These are phyloP conservation scores for Hesperia comma DNA, from an alignment of 2,888 invertebrate species.

Conservation along the genomic window DNA sequence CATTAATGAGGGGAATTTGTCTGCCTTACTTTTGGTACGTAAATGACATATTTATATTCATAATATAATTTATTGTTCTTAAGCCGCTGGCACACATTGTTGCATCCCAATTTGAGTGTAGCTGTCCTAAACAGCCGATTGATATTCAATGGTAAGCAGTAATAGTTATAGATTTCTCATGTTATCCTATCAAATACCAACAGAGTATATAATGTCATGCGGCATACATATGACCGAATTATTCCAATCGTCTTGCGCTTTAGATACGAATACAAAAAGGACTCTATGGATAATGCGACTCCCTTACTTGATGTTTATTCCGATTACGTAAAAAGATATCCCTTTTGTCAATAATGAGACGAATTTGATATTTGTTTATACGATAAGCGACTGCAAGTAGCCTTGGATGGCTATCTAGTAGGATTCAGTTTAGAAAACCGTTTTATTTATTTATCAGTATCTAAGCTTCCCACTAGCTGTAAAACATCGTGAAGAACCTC, in stretches of 20 bases:
- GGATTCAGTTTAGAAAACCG: no score
- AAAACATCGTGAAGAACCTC: no score
- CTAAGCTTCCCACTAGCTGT: no score
- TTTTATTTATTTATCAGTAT: no score
- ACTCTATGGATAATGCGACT: conserved; percentile 22
- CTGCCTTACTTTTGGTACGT: no score
- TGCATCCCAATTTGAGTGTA: conserved; percentile 10
- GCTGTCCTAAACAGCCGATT: conserved; percentile 12
- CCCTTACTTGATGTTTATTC: conserved; percentile 40
- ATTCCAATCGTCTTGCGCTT: conserved; percentile 55
- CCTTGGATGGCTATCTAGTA: neutral
- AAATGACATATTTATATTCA: no score
- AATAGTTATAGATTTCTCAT: conserved; percentile 58
- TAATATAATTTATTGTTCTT: no score
- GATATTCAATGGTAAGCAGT: conserved; percentile 47
- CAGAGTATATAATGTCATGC: conserved; percentile 50
- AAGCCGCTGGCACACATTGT: no score
- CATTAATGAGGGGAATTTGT: no score
- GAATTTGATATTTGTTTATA: conserved; percentile 13
- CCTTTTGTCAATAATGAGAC: conserved; percentile 15
- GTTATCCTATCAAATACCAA: conserved; percentile 53
- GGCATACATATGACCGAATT: conserved; percentile 69
- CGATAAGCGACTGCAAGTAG: neutral
- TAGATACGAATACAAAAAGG: conserved; percentile 22
- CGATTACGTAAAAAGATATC: conserved; percentile 39